Evolutionary conservation across 2,113 vertebrate genomes (phyloP).

Genomic region (Thymallus thymallus): DNA sequence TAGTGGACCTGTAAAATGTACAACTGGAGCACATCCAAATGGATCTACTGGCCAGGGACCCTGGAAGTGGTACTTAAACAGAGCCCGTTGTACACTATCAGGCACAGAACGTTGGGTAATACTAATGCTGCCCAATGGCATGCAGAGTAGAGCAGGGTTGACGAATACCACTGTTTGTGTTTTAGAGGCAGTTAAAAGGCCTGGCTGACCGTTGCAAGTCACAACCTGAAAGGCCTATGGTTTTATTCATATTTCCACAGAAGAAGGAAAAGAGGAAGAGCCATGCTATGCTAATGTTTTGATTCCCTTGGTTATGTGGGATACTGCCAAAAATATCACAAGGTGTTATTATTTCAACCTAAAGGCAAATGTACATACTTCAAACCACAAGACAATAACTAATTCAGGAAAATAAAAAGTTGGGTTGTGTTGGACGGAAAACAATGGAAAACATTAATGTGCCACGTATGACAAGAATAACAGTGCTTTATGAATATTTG

Average conservation of each 20-base stretch:
- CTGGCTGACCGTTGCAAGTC: slow-evolving; percentile 32
- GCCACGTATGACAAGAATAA: slow-evolving; percentile 1
- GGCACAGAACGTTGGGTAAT: slow-evolving; percentile 12
- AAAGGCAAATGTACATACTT: background rate
- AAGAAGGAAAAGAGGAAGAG: slow-evolving; percentile 42
- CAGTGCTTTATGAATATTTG: slow-evolving; percentile 9
- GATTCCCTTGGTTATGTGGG: slow-evolving; percentile 34
- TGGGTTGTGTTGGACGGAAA: slow-evolving; percentile 5
- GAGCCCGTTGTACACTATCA: slow-evolving; percentile 15
- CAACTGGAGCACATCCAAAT: slow-evolving; percentile 8
- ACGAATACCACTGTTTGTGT: slow-evolving; percentile 54
- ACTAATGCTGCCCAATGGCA: slow-evolving; percentile 17
- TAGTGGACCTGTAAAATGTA: background rate
- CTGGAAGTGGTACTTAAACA: slow-evolving; percentile 19
- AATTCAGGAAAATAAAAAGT: slow-evolving; percentile 20
- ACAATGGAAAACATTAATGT: slow-evolving; percentile 25
- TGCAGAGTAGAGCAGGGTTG: slow-evolving; percentile 32
- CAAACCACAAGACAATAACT: slow-evolving; percentile 26
- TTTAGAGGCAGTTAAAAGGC: slow-evolving; percentile 51
- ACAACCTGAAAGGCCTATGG: slow-evolving; percentile 46
- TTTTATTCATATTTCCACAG: slow-evolving; percentile 53
- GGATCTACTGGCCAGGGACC: slow-evolving; percentile 2
- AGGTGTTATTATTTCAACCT: slow-evolving; percentile 32
- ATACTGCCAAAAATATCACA: slow-evolving; percentile 45
- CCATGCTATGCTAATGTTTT: slow-evolving; percentile 54